These are phyloP conservation scores for Crotalus viridis DNA, from an alignment of 2,113 vertebrate species.

Conservation along the genomic window DNA sequence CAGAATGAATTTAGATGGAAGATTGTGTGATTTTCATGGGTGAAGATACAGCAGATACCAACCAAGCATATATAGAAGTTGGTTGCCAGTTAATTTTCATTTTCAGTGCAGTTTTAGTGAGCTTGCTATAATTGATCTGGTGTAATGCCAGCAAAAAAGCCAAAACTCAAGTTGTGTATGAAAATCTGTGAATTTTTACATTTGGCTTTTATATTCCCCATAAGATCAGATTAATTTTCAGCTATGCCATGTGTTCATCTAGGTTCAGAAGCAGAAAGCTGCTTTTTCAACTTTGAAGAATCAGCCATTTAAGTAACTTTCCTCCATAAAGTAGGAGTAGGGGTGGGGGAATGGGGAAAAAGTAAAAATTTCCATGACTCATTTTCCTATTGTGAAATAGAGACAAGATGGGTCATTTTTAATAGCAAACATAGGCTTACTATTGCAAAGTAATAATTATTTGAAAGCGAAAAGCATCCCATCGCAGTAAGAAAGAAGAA, in stretches of 20 bases:
- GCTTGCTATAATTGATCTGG: constrained; percentile 18
- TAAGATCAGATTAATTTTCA: constrained; percentile 5
- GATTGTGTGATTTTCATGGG: neutral
- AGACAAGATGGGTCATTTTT: neutral
- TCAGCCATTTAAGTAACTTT: neutral
- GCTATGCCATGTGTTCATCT: constrained; percentile 16
- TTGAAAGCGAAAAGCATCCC: neutral
- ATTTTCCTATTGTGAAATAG: neutral
- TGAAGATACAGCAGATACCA: neutral
- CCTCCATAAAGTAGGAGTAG: neutral
- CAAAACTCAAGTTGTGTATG: neutral
- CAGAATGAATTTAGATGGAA: neutral
- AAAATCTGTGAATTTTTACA: constrained; percentile 20
- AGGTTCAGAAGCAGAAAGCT: constrained; percentile 2
- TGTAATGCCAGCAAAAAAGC: constrained; percentile 16
- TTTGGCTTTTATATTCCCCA: constrained; percentile 9
- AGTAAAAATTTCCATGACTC: neutral
- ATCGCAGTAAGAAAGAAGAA: neutral
- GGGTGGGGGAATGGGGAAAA: neutral
- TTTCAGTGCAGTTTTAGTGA: constrained; percentile 20
- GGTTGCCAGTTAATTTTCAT: constrained; percentile 4
- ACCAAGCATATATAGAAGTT: neutral
- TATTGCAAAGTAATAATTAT: neutral
- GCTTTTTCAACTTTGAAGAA: neutral
- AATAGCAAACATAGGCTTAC: neutral